Conservation (phyloP, 2,888 invertebrate species). For the Coenonympha glycerion region DNA sequence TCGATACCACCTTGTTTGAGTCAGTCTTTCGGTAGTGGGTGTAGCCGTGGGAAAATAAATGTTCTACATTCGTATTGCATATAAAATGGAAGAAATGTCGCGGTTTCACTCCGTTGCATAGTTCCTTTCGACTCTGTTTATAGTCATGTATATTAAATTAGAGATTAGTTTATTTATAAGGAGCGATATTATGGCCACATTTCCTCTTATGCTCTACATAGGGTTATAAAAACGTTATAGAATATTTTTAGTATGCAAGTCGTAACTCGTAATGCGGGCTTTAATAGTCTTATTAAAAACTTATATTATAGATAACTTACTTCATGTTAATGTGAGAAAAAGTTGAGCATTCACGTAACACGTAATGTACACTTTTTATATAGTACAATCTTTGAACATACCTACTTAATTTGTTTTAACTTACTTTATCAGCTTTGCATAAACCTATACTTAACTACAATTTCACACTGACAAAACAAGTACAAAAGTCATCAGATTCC, state of each 20-base stretch:
- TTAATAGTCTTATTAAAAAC: constrained; percentile 2
- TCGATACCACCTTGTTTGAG: not conserved
- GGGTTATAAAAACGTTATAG: constrained; percentile 9
- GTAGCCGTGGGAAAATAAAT: constrained; percentile 19
- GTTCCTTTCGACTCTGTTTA: constrained; percentile 21
- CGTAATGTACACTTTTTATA: too few species aligned
- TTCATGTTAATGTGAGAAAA: not conserved
- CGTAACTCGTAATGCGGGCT: not conserved
- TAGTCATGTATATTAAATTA: constrained; percentile 23
- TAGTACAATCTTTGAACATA: too few species aligned
- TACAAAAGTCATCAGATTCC: too few species aligned
- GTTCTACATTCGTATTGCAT: constrained; percentile 14
- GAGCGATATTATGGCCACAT: constrained; percentile 17
- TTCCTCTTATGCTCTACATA: constrained; percentile 19
- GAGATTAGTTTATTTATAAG: constrained; percentile 21
- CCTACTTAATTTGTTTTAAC: too few species aligned
- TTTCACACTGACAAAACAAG: too few species aligned
- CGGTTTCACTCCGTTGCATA: constrained; percentile 12
- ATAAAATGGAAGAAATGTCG: constrained; percentile 18
- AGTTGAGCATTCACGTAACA: not conserved
- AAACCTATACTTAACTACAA: too few species aligned
- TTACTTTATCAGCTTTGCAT: too few species aligned
- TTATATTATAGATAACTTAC: not conserved
- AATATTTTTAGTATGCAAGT: constrained; percentile 3
- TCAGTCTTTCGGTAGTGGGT: constrained; percentile 2